Evolutionary conservation across 2,797 vertebrate species (phyloP).

Genomic region (Sebastes jordani): DNA sequence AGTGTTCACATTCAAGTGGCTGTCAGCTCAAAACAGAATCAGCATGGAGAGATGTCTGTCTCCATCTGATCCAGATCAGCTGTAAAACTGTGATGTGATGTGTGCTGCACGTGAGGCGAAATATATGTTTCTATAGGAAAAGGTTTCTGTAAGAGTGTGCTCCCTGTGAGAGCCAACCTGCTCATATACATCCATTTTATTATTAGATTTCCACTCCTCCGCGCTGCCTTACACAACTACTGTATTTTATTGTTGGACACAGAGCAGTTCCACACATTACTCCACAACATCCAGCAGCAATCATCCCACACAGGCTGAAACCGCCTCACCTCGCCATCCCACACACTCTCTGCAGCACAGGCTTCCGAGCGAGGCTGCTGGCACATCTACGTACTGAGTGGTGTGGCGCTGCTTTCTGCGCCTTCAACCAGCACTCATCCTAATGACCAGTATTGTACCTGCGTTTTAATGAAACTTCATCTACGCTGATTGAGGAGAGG

Average conservation of each 20-base stretch:
- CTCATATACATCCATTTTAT: slow-evolving; percentile 10
- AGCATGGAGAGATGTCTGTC: background rate
- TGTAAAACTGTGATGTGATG: background rate
- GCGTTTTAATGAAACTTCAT: background rate
- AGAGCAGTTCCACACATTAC: background rate
- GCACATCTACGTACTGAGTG: background rate
- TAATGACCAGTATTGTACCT: background rate
- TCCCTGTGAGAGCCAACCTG: background rate
- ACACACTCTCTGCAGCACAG: slow-evolving; percentile 39
- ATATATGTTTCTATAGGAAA: background rate
- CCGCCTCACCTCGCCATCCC: slow-evolving; percentile 59
- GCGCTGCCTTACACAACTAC: slow-evolving; percentile 40
- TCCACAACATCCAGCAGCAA: slow-evolving; percentile 43
- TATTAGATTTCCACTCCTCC: slow-evolving; percentile 36
- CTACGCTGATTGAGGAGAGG: background rate
- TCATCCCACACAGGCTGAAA: slow-evolving; percentile 60
- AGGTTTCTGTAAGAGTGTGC: background rate
- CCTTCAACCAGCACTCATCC: background rate
- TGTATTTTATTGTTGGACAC: background rate
- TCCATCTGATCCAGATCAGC: background rate
- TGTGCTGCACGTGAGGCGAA: background rate
- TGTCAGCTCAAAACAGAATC: background rate
- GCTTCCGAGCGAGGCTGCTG: background rate
- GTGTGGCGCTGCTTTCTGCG: background rate
- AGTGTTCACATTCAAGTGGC: too few species aligned